Conservation (phyloP, 2,113 vertebrate species). For the Neofelis nebulosa region DNA sequence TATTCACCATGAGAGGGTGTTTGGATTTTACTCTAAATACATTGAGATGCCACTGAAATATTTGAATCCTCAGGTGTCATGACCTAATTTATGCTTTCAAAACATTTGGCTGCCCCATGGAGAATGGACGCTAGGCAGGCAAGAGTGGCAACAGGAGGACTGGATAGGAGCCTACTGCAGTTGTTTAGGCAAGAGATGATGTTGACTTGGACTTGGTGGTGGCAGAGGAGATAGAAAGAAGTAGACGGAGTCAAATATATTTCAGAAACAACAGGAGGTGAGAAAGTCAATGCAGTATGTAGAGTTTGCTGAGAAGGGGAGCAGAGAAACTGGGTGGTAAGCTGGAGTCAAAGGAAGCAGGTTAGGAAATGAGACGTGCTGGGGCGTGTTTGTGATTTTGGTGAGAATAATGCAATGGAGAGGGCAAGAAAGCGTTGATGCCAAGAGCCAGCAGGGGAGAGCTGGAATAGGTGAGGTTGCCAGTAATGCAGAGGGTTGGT, state of each 20-base stretch:
- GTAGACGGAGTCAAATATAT: not conserved
- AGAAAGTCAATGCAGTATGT: not conserved
- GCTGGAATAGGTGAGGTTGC: not conserved
- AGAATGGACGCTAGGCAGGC: not conserved
- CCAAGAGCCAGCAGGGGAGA: not conserved
- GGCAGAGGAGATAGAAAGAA: not conserved
- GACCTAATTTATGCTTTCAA: not conserved
- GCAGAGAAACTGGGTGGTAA: not conserved
- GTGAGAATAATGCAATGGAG: not conserved
- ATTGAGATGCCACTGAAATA: not conserved
- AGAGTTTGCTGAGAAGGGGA: not conserved
- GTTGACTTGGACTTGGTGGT: not conserved
- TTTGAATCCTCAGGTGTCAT: not conserved
- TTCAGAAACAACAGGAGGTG: not conserved
- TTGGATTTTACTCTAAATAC: slow-evolving; percentile 14
- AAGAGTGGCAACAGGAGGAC: not conserved
- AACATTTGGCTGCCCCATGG: not conserved
- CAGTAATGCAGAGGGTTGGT: not conserved
- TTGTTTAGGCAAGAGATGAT: not conserved
- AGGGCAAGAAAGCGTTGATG: not conserved
- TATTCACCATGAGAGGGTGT: not conserved
- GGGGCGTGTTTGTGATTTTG: not conserved
- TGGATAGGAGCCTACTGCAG: not conserved
- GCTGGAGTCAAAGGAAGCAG: not conserved
- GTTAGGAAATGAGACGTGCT: not conserved